Evolutionary conservation across 1,140 invertebrate genomes (phyloP).

Genomic region (Neodiprion fabricii): DNA sequence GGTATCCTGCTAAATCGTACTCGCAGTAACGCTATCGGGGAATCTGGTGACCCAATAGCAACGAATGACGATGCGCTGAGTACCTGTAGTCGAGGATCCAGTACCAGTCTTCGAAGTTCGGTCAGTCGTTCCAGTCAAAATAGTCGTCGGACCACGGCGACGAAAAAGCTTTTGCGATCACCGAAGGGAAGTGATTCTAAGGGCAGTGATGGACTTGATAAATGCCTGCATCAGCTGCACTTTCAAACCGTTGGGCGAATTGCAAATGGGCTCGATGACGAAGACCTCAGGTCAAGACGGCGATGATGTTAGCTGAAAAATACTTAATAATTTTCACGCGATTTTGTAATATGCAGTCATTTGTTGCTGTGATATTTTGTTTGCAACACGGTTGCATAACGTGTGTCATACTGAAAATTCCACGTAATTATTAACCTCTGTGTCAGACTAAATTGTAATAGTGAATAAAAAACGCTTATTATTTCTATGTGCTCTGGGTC

Average conservation of each 20-base stretch:
- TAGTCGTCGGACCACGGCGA: not conserved
- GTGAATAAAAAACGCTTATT: too few relatives aligned
- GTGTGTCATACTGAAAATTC: too few relatives aligned
- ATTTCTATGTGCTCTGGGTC: too few relatives aligned
- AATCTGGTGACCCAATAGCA: not conserved
- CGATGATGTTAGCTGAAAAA: not conserved
- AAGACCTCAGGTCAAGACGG: not conserved
- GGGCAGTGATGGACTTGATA: too few relatives aligned
- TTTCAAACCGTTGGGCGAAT: not conserved
- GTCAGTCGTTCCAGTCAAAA: not conserved
- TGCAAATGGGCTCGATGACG: not conserved
- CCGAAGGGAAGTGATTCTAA: too few relatives aligned
- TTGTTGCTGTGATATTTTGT: too few relatives aligned
- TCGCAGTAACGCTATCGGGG: not conserved
- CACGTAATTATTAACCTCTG: too few relatives aligned
- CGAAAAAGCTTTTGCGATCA: too few relatives aligned
- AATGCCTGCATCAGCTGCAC: not conserved
- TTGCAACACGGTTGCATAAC: too few relatives aligned
- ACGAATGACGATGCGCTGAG: not conserved
- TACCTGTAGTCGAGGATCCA: not conserved
- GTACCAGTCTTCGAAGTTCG: not conserved
- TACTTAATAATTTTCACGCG: too few relatives aligned
- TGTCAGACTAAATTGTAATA: too few relatives aligned
- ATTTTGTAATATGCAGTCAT: too few relatives aligned
- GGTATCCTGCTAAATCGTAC: not conserved